Evolutionary conservation across 2,888 invertebrate genomes (phyloP), one percentile per base, ranked within the genome.

Genomic region (Coenonympha glycerion): DNA sequence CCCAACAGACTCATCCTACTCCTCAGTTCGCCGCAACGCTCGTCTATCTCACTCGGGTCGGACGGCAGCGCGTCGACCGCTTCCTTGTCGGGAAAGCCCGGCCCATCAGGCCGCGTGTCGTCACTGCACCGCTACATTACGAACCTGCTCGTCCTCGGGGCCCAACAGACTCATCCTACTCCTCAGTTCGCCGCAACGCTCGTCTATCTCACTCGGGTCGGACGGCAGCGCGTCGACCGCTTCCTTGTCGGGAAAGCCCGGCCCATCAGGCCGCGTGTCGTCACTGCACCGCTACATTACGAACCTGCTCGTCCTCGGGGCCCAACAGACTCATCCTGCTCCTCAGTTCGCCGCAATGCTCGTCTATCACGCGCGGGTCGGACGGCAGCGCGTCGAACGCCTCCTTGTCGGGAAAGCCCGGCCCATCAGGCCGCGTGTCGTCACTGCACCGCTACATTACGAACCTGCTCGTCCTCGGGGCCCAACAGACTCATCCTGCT

Each of bases 1-100:
- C 87, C 88, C 75, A 92, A 84, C 62, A 92, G 92, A 33, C 91
- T 91, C 11, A 92, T 88, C 64, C 90, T 89, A 0, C 92, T 90
- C 61, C 90, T 87, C 9, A 90, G 69, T 31, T 91, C 89, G 24
- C 87, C 82, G 49, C 63, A 71, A 39, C 89, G 84, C 0, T 87
- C 86, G 21, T 89, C 86, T 5, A 95, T 67, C 1, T 83, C 79
- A 0, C 78, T 79, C 0, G 91, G 47, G 11, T 88, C 81, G 0
- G 79, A 63, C 0, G 92, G 89, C 11, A 94, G 65, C 9, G 71
- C 69, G 0, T 83, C 78, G 58, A 92, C 92, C 6, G 86, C 73
- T 0, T 68, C 68, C 2, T 70, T 72, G 61, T 88, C 87, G 0
- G 89, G 88, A 59, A 92, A 93, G 19, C 80, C 86, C 0, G 66